These are phyloP conservation scores for Protomyctophum bolini DNA, from an alignment of 2,113 vertebrate genomes.

Conservation along the genomic window DNA sequence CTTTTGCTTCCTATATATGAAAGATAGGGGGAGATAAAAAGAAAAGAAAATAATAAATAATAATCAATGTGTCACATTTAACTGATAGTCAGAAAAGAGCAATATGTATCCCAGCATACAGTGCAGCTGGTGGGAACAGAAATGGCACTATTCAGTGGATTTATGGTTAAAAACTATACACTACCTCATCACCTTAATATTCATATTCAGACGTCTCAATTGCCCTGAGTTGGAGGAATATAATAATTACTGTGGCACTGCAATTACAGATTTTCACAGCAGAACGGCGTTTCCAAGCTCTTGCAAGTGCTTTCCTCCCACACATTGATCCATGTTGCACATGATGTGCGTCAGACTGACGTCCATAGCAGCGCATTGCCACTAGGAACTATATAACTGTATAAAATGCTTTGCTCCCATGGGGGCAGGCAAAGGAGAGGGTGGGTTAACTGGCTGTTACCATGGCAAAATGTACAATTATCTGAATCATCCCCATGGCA, in stretches of 20 bases:
- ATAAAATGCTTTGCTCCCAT: not conserved
- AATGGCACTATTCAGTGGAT: not conserved
- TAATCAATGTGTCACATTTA: conserved; percentile 26
- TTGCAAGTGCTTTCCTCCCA: conserved; percentile 70
- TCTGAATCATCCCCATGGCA: no score
- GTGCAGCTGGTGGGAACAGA: conserved; percentile 15
- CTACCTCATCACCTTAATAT: not conserved
- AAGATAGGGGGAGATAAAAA: conserved; percentile 46
- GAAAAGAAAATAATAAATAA: not conserved
- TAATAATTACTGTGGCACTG: conserved; percentile 69
- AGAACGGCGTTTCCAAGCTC: conserved; percentile 63
- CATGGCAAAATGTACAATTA: no score
- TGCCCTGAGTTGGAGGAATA: conserved; percentile 40
- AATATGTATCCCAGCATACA: not conserved
- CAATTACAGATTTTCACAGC: conserved; percentile 75
- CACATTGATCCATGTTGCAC: conserved; percentile 54
- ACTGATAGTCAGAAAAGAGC: conserved; percentile 22
- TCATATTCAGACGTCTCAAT: conserved; percentile 49
- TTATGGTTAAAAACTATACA: not conserved
- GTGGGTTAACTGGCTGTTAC: no score
- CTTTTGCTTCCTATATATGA: conserved; percentile 40
- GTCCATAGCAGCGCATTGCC: conserved; percentile 58
- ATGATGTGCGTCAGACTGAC: conserved; percentile 75
- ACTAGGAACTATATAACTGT: conserved; percentile 47
- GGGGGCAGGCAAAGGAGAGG: not conserved